Conservation (phyloP, 2,113 vertebrate genomes). For the cat (Felis catus) region DNA sequence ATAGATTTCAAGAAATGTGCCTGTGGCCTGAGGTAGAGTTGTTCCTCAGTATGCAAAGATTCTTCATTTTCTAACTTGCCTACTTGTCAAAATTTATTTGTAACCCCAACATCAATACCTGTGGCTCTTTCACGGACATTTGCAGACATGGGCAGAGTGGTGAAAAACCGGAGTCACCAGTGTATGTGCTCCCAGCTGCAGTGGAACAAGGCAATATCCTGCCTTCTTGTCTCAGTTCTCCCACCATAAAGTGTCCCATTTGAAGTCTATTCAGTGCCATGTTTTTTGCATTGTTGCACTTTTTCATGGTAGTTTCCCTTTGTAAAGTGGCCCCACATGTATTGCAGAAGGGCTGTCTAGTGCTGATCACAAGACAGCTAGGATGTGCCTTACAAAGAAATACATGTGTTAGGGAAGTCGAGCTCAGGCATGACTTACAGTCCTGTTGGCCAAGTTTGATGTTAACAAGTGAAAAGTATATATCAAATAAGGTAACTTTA, state of each 20-base stretch:
- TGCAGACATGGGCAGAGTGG: neutral
- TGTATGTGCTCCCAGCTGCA: neutral
- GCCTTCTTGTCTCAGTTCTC: neutral
- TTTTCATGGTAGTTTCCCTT: neutral
- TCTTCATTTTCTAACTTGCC: neutral
- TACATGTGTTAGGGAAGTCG: neutral
- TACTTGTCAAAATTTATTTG: neutral
- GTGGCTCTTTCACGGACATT: neutral
- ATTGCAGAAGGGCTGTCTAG: neutral
- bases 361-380: neutral
- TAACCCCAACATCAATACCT: neutral
- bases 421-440: neutral
- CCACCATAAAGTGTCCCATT: neutral
- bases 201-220: neutral
- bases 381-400: neutral
- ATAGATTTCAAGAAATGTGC: neutral
- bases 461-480: neutral
- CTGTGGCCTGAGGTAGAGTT: accelerated
- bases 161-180: neutral
- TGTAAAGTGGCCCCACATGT: neutral
- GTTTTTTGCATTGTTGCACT: neutral
- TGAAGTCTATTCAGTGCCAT: too few relatives aligned
- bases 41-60: neutral
- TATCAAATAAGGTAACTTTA: neutral
- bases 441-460: too few relatives aligned